Base-by-base conservation (phyloP, 2,888 invertebrate genomes). In the Drosophila recens region DNA sequence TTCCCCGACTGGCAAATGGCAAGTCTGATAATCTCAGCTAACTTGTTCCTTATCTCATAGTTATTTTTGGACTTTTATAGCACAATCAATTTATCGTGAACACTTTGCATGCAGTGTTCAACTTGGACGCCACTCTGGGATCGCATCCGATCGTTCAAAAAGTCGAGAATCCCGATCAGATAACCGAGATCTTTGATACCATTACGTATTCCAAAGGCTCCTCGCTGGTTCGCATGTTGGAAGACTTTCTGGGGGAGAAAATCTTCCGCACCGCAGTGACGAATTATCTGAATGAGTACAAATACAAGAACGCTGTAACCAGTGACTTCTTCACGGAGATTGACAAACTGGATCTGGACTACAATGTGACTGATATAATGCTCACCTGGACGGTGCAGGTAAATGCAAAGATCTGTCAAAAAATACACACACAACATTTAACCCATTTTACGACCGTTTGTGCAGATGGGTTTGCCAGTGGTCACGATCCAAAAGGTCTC, bases 181-280 rank as follows among this genome's bases (percentile, higher is more conserved):
- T 98, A 67, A 97, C 97, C 0, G 96, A 97, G 82, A 96, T 98
- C 69, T 98, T 98, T 90, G 98, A 98, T 90, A 93, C 94, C 0
- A 98, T 99, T 75, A 97, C 98, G 0, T 99, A 99, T 90, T 95
- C 95, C 81, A 98, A 98, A 96, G 98, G 98, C 33, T 95, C 97
- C 0, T 96, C 98, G 0, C 94, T 98, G 2, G 94, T 98, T 48
- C 94, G 98, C 57, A 98, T 98, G 98, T 92, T 98, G 88, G 97
- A 98, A 92, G 94, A 95, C 48, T 96, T 97, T 77, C 94, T 97
- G 66, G 90, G 90, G 0, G 93, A 94, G 54, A 94, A 95, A 3
- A 94, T 94, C 34, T 98, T 98, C 92, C 95, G 95, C 67, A 91
- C 92, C 15, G 97, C 96, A 0, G 95, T 97, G 0, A 95, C 95